phyloP scores from a whole-genome alignment of 2,797 vertebrate genomes.

The Odontamblyopus lacepedii region DNA sequence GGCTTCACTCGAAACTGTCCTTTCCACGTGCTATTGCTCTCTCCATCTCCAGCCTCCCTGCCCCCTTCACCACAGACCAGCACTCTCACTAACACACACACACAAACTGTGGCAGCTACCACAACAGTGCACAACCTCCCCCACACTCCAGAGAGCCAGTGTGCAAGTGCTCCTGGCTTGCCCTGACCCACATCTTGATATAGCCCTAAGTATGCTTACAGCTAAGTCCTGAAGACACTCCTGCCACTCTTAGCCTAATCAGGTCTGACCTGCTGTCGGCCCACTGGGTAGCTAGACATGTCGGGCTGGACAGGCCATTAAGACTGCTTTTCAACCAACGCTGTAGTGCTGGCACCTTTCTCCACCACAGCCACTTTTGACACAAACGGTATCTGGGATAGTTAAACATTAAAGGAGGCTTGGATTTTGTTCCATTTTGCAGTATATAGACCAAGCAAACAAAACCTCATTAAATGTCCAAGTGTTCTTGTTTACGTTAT shows the following conservation, averaged over 20 bases:
- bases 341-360: constrained; percentile 43
- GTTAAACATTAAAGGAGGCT: constrained; percentile 68
- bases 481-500: neutral
- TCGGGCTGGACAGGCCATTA: constrained; percentile 60
- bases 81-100: constrained; percentile 49
- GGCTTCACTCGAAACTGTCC: constrained; percentile 57
- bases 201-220: constrained; percentile 85
- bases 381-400: constrained; percentile 50
- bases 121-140: constrained; percentile 73
- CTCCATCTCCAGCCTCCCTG: constrained; percentile 56
- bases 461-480: constrained; percentile 4
- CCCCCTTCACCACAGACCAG: constrained; percentile 59
- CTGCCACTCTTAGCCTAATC: constrained; percentile 81
- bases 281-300: constrained; percentile 55
- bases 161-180: constrained; percentile 77
- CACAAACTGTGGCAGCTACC: constrained; percentile 60
- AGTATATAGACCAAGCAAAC: constrained; percentile 16
- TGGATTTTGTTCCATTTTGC: constrained; percentile 33
- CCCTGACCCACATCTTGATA: constrained; percentile 86
- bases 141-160: constrained; percentile 69
- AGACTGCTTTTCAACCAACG: constrained; percentile 46
- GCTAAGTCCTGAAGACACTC: constrained; percentile 82
- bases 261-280: constrained; percentile 73
- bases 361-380: constrained; percentile 53
- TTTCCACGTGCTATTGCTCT: constrained; percentile 69